Base-by-base conservation (phyloP, 2,113 vertebrate genomes). In the Malurus alboscapulatus region DNA sequence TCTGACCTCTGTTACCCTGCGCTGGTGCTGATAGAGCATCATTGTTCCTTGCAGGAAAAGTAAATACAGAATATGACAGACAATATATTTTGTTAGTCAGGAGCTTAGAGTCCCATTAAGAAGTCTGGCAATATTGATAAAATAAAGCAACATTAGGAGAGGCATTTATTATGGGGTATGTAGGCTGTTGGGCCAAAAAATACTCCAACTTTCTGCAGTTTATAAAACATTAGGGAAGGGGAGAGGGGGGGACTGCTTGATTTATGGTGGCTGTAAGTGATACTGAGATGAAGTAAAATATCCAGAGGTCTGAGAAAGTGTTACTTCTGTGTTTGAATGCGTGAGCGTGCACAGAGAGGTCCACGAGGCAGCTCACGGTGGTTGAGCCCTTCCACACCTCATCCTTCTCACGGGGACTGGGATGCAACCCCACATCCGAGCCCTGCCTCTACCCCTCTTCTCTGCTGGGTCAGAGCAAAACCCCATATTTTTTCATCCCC, bases 1-100 rank as follows among this genome's bases (percentile, higher is more conserved):
- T 45, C 78, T 97, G 96, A 96, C 95, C 92, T 94, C 69, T 0
- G 54, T 83, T 97, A 92, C 95, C 92, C 83, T 12, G 58, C 1
- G 10, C 84, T 80, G 68, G 95, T 93, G 79, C 19, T 96, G 95
- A 97, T 95, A 97, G 84, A 97, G 92, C 96, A 94, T 96, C 93
- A 94, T 96, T 83, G 68, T 96, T 97, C 96, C 85, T 94, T 19
- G 29, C 95, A 96, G 96, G 95, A 92, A 97, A 96, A 97, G 90
- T 96, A 98, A 98, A 97, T 97, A 93, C 77, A 91, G 96, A 97
- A 71, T 95, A 97, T 96, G 97, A 97, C 96, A 97, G 97, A 97
- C 94, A 97, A 98, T 97, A 97, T 96, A 97, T 97, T 97, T 98
- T 90, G 89, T 84, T 96, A 92, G 95, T 93, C 91, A 57, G 92